Base-by-base conservation (phyloP, 2,113 vertebrate genomes). In the Astatoreochromis straeleni region DNA sequence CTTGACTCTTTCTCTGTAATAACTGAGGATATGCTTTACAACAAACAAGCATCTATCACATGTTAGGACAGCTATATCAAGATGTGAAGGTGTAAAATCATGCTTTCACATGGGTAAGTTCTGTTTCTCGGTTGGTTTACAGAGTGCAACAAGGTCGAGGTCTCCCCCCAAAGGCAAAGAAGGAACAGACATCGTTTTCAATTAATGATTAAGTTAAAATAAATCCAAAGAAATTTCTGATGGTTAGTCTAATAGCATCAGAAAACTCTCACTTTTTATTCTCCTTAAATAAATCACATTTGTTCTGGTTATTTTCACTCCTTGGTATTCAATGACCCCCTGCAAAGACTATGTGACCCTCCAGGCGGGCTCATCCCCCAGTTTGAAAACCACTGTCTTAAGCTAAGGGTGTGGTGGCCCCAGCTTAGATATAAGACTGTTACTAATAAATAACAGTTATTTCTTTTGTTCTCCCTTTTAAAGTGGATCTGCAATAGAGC, bases 191-290 rank as follows among this genome's bases (percentile, higher is more conserved):
- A 29, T 29, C 2, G 4, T 75, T 0, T 78, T 31, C 16, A 49
- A 31, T 49, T 47, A 31, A 0, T 49, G 6, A 51, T 78, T 78
- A 7, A 19, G 0, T 78, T 7, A 10, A 49, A 75, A 0, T 49
- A 49, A 49, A 11, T n/a, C 70, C 13, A 26, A 19, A 49, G 16
- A 78, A 4, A 49, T 31, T 31, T 49, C 11, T 31, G 73, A 51
- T 78, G 4, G 4, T 33, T 12, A n/a, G 6, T 31, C 7, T 7
- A 78, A 8, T 51, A 51, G 73, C 7, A 49, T n/a, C 24, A 31
- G 0, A 29, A 31, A 78, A n/a, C 45, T 51, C 26, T 8, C 19
- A 78, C 4, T n/a, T 78, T n/a, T 78, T 78, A 78, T 78, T 51
- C 7, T n/a, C 17, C 45, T 51, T 33, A 51, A 51, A 78, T 33